A percentile compares a stretch with the other conserved stretches of the same genome.
phyloP scores from a whole-genome alignment of 2,888 invertebrate genomes.

The Anarsia innoxiella region DNA sequence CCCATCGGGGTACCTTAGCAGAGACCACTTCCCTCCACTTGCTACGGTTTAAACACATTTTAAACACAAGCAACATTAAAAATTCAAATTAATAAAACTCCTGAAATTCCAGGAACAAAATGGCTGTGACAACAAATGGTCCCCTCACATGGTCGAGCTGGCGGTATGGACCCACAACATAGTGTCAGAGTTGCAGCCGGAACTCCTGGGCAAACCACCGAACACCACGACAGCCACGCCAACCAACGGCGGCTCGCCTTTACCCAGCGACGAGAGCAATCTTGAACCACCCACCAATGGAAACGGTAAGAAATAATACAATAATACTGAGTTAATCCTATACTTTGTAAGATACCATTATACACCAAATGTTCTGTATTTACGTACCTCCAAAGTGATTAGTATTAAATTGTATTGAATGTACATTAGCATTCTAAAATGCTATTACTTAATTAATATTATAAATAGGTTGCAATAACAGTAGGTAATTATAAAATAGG shows the following conservation, averaged over 20 bases:
- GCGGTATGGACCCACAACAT: constrained; percentile 96
- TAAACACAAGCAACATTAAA: too few species aligned
- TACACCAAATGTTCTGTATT: background rate
- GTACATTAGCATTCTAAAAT: too few species aligned
- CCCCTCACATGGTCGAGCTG: constrained; percentile 88
- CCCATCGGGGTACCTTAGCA: too few species aligned
- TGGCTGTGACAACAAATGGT: constrained; percentile 78
- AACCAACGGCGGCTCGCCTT: constrained; percentile 68
- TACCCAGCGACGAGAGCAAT: constrained; percentile 85
- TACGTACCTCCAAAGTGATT: too few species aligned
- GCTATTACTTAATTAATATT: too few species aligned
- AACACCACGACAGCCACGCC: constrained; percentile 49
- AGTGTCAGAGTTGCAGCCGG: constrained; percentile 88
- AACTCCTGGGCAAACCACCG: constrained; percentile 86
- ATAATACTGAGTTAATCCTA: too few species aligned
- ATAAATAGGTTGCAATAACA: too few species aligned
- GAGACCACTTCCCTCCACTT: too few species aligned
- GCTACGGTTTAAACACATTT: too few species aligned
- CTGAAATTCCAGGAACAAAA: constrained; percentile 67
- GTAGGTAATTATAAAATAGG: too few species aligned
- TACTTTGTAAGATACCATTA: background rate
- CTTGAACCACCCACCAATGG: constrained; percentile 81
- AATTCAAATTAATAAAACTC: too few species aligned
- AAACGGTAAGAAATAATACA: constrained; percentile 58
- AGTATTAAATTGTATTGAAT: too few species aligned